phyloP scores from a whole-genome alignment of 2,113 vertebrate species.

The Orycteropus afer region DNA sequence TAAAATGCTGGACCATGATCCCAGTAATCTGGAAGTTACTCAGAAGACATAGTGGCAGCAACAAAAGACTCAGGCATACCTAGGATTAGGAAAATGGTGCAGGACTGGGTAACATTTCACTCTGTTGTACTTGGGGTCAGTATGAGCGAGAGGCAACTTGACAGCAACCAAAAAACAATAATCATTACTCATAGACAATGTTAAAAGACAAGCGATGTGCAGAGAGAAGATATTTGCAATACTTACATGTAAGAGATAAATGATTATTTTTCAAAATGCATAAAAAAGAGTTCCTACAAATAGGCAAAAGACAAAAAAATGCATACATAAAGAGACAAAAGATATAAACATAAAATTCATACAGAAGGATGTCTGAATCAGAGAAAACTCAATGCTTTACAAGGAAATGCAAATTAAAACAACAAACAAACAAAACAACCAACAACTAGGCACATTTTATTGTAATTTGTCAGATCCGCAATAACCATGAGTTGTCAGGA shows the following conservation, averaged over 20 bases:
- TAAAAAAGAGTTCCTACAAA: not conserved
- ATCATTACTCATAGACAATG: not conserved
- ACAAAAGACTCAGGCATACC: not conserved
- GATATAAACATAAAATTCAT: not conserved
- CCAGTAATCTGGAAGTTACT: not conserved
- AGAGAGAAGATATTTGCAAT: not conserved
- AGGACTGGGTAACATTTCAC: not conserved
- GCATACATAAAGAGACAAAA: not conserved
- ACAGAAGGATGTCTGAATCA: not conserved
- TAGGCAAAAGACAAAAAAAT: not conserved
- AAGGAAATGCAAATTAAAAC: conserved; percentile 20
- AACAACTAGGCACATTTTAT: not conserved
- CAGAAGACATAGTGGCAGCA: not conserved
- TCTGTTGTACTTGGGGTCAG: not conserved
- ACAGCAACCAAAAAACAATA: not conserved
- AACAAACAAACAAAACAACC: not conserved
- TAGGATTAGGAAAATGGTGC: not conserved
- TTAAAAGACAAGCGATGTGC: not conserved
- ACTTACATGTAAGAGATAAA: not conserved
- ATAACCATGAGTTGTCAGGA: not conserved
- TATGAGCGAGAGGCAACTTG: not conserved
- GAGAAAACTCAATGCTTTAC: not conserved
- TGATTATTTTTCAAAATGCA: not conserved
- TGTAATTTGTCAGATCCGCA: not conserved
- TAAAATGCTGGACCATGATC: not conserved